Evolutionary conservation across 2,888 invertebrate species (phyloP).

Genomic region (Andrena trimmerana): DNA sequence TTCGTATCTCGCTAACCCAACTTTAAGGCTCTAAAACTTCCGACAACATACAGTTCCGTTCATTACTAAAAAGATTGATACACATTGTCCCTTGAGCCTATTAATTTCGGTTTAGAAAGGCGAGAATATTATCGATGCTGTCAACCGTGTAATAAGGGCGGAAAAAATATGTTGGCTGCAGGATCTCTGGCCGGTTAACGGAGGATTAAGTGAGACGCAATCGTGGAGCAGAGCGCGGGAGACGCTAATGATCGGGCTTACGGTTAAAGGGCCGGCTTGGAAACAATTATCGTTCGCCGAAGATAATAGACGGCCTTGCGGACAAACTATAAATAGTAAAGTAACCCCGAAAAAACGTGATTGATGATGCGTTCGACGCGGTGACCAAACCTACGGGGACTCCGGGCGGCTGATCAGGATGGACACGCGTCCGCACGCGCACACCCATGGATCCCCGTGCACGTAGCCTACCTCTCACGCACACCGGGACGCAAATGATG

Average conservation of each 20-base stretch:
- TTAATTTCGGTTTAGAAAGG: slow-evolving; percentile 9
- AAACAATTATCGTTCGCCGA: slow-evolving; percentile 77
- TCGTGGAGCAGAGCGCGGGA: slow-evolving; percentile 25
- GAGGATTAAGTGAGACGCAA: slow-evolving; percentile 57
- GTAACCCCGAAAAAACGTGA: slow-evolving; percentile 69
- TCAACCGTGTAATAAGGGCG: not conserved
- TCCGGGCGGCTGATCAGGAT: slow-evolving; percentile 63
- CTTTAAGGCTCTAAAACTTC: too few species aligned
- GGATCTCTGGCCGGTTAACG: not conserved
- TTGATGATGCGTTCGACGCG: slow-evolving; percentile 71
- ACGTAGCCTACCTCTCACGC: not conserved
- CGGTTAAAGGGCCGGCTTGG: slow-evolving; percentile 19
- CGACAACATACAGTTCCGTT: too few species aligned
- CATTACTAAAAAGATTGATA: not conserved
- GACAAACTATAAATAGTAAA: slow-evolving; percentile 77
- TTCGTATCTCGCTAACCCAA: too few species aligned
- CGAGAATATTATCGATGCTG: slow-evolving; percentile 5
- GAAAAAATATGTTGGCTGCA: not conserved
- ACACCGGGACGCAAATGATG: slow-evolving; percentile 54
- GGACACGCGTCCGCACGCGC: slow-evolving; percentile 67
- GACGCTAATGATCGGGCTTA: slow-evolving; percentile 47
- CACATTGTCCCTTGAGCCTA: not conserved
- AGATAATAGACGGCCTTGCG: slow-evolving; percentile 77
- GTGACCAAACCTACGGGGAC: slow-evolving; percentile 71
- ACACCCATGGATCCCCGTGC: slow-evolving; percentile 7